A percentile compares a stretch with the other conserved stretches of the same genome.
Conservation (phyloP, 2,888 invertebrate species). For the Deilephila porcellus region DNA sequence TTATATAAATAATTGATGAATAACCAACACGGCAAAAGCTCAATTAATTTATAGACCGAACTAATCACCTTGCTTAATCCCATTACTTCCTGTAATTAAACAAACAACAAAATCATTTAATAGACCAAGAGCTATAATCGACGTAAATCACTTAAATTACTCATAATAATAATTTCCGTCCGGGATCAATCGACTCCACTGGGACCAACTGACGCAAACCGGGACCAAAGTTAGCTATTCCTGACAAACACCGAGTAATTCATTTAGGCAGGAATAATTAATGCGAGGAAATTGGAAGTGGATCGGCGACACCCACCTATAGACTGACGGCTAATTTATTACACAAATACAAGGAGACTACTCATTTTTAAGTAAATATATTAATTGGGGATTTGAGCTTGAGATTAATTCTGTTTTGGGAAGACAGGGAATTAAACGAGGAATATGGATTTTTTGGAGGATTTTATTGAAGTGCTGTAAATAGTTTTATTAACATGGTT, state of each 20-base stretch:
- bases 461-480: no score
- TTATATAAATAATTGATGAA: no score
- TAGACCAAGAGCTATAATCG: no score
- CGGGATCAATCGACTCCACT: not conserved
- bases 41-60: no score
- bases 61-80: no score
- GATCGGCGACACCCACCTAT: not conserved
- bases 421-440: not conserved
- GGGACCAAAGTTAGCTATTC: constrained; percentile 19
- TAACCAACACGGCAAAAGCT: no score
- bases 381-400: not conserved
- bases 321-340: not conserved
- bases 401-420: not conserved
- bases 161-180: not conserved
- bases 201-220: not conserved
- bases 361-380: not conserved
- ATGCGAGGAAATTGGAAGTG: constrained; percentile 33
- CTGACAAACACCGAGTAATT: constrained; percentile 30
- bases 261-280: constrained; percentile 34
- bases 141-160: not conserved
- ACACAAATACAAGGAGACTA: not conserved
- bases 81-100: no score
- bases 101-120: no score
- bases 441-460: no score
- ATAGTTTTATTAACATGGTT: no score